A percentile compares a stretch with the other conserved stretches of the same genome.
phyloP scores from a whole-genome alignment of 2,797 vertebrate genomes.

The Paguma larvata region DNA sequence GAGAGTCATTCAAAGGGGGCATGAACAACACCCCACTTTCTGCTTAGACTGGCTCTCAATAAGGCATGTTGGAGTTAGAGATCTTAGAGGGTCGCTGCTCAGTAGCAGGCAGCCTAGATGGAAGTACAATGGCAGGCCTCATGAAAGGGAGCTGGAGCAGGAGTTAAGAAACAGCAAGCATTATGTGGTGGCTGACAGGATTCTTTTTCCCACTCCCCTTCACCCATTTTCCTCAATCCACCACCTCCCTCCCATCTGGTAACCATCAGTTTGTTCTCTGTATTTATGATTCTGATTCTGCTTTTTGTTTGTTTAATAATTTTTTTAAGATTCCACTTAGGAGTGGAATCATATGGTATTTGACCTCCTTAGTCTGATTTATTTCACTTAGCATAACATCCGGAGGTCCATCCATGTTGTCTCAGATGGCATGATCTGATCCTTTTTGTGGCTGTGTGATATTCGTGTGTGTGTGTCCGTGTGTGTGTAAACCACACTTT shows the following conservation, averaged over 20 bases:
- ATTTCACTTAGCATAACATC: neutral
- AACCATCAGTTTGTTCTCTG: neutral
- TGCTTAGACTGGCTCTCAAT: neutral
- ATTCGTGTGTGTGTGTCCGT: neutral
- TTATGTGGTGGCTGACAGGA: neutral
- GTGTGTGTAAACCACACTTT: neutral
- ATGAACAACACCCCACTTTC: neutral
- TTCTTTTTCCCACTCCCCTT: neutral
- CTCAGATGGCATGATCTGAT: neutral
- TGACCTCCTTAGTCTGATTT: neutral
- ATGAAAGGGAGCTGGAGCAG: neutral
- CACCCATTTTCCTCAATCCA: neutral
- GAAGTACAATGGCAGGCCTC: neutral
- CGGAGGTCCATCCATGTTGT: neutral
- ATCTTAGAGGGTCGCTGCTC: neutral
- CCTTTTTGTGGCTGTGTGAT: neutral
- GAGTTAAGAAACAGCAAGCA: neutral
- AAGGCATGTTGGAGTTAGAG: neutral
- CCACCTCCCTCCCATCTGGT: neutral
- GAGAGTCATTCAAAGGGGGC: neutral
- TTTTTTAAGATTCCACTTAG: neutral
- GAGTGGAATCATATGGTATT: neutral
- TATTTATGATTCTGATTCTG: neutral
- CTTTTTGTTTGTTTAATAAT: neutral
- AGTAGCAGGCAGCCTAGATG: neutral